Conservation (phyloP, 2,888 invertebrate genomes). For the Mythimna impura region DNA sequence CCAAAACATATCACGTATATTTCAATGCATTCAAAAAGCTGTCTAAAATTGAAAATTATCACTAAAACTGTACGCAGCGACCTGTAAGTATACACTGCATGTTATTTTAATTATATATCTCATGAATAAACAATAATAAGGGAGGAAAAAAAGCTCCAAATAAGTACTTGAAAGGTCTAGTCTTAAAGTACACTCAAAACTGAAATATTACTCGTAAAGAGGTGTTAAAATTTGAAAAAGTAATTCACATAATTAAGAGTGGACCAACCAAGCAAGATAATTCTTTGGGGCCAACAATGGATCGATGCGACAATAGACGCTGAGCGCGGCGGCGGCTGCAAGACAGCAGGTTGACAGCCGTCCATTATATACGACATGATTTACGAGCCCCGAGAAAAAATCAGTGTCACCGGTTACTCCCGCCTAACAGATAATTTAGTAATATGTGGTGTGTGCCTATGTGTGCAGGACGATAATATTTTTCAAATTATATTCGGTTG, state of each 20-base stretch:
- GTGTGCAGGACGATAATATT: constrained; percentile 13
- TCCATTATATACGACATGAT: constrained; percentile 73
- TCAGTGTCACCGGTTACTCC: constrained; percentile 52
- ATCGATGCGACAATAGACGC: constrained; percentile 63
- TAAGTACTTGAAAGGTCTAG: neutral
- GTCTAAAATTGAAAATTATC: neutral
- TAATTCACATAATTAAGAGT: constrained; percentile 28
- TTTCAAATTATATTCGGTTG: constrained; percentile 4
- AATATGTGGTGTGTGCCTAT: constrained; percentile 29
- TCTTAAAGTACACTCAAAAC: neutral
- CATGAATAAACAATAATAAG: neutral
- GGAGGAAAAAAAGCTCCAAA: neutral
- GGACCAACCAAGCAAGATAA: constrained; percentile 46
- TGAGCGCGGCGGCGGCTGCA: constrained; percentile 46
- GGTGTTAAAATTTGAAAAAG: neutral
- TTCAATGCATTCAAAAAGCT: neutral
- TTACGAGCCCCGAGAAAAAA: constrained; percentile 69
- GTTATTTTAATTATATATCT: too few species aligned
- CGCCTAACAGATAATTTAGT: constrained; percentile 45
- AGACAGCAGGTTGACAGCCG: constrained; percentile 72
- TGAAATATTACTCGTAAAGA: neutral
- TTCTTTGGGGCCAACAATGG: constrained; percentile 65
- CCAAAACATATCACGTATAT: neutral
- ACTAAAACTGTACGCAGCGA: too few species aligned
- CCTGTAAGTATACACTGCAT: too few species aligned